These are phyloP conservation scores for Sander vitreus DNA, from an alignment of 2,113 vertebrate species.

Conservation along the genomic window DNA sequence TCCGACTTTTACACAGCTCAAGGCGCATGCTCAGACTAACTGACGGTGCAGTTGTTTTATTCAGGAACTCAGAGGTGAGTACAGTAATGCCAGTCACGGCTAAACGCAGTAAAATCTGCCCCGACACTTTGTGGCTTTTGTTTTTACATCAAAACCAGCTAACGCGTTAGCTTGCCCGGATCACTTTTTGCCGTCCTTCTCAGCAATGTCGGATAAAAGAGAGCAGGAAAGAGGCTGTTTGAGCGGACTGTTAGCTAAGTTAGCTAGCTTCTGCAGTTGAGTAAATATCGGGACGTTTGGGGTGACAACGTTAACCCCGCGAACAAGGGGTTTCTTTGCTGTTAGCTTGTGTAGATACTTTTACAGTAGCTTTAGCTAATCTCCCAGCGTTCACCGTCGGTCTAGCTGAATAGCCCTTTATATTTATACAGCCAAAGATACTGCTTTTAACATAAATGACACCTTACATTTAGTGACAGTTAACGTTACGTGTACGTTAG, in stretches of 20 bases:
- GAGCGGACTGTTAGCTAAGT: slow-evolving; percentile 38
- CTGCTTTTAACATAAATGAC: neutral
- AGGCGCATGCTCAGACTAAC: slow-evolving; percentile 77
- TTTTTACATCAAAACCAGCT: slow-evolving; percentile 23
- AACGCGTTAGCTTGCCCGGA: neutral
- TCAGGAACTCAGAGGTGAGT: slow-evolving; percentile 80
- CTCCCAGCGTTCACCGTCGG: too few species aligned
- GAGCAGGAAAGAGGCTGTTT: neutral
- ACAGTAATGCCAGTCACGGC: slow-evolving; percentile 35
- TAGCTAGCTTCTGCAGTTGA: slow-evolving; percentile 10
- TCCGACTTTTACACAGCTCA: slow-evolving; percentile 47
- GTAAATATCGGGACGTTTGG: slow-evolving; percentile 9
- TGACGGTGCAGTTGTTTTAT: slow-evolving; percentile 76
- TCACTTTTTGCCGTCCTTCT: neutral
- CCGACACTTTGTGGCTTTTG: slow-evolving; percentile 27
- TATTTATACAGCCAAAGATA: neutral
- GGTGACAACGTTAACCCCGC: neutral
- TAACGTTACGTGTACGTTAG: neutral
- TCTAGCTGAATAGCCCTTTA: neutral
- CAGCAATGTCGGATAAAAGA: neutral
- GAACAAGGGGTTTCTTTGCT: slow-evolving; percentile 13
- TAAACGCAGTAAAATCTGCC: slow-evolving; percentile 16
- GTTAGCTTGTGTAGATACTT: slow-evolving; percentile 17
- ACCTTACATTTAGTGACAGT: neutral
- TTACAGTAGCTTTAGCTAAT: neutral